Evolutionary conservation across 1,140 invertebrate genomes (phyloP).

Genomic region (Drosophila insularis): DNA sequence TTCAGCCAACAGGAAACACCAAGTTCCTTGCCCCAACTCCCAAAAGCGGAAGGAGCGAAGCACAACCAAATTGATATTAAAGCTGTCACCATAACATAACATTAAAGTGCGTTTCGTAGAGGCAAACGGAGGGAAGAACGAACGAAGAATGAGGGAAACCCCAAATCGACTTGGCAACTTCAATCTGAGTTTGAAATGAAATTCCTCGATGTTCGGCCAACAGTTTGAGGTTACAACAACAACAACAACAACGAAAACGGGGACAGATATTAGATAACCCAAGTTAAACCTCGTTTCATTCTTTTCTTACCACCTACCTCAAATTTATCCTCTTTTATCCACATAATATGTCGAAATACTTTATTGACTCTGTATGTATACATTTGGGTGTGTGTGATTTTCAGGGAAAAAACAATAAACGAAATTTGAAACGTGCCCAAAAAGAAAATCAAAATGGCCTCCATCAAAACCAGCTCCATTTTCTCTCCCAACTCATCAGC

Average conservation of each 20-base stretch:
- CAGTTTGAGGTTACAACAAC: constrained; percentile 2
- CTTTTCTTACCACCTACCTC: constrained; percentile 3
- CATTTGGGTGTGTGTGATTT: not conserved
- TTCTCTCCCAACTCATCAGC: not conserved
- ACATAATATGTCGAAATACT: constrained; percentile 18
- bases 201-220: constrained; percentile 17
- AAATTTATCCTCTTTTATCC: constrained; percentile 13
- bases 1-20: constrained; percentile 5
- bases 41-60: not conserved
- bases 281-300: not conserved
- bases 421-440: constrained; percentile 15
- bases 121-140: not conserved
- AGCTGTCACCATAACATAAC: not conserved
- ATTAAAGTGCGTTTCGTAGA: not conserved
- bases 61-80: constrained; percentile 14
- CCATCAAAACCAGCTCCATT: not conserved
- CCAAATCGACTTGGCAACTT: constrained; percentile 9
- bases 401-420: constrained; percentile 23
- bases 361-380: constrained; percentile 13
- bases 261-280: constrained; percentile 5
- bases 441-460: constrained; percentile 11
- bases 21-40: not conserved
- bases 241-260: too few species aligned
- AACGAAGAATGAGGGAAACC: not conserved
- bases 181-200: constrained; percentile 10